A percentile compares a stretch with the other conserved stretches of the same genome.
Conservation (phyloP, 2,797 vertebrate genomes). For the Catharus ustulatus region DNA sequence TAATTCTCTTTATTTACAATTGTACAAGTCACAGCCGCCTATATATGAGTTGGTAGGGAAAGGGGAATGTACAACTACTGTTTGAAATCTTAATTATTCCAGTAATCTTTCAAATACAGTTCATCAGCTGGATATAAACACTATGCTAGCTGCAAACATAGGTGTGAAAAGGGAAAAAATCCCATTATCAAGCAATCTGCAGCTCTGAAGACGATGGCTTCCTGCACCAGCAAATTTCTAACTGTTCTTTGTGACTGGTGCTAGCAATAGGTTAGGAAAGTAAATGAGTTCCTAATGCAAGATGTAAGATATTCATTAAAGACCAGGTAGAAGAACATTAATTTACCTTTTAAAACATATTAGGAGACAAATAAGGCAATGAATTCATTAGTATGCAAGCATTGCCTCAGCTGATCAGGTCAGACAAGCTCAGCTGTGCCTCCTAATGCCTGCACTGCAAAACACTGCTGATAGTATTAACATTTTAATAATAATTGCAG, state of each 20-base stretch:
- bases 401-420: background rate
- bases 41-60: background rate
- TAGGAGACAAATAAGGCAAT: slow-evolving; percentile 21
- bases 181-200: slow-evolving; percentile 30
- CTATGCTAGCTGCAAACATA: slow-evolving; percentile 5
- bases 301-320: slow-evolving; percentile 66
- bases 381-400: background rate
- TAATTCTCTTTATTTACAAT: slow-evolving; percentile 4
- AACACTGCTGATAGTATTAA: slow-evolving; percentile 23
- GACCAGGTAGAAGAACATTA: slow-evolving; percentile 54
- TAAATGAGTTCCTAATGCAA: slow-evolving; percentile 46
- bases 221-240: slow-evolving; percentile 44
- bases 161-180: slow-evolving; percentile 54
- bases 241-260: slow-evolving; percentile 43
- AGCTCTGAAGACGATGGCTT: slow-evolving; percentile 24
- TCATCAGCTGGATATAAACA: slow-evolving; percentile 36
- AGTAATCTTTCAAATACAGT: slow-evolving; percentile 15
- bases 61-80: background rate
- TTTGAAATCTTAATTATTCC: slow-evolving; percentile 30
- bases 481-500: slow-evolving; percentile 4
- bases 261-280: slow-evolving; percentile 7
- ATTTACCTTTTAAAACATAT: slow-evolving; percentile 39
- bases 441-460: slow-evolving; percentile 38
- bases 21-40: background rate
- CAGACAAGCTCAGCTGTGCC: slow-evolving; percentile 32